Conservation (phyloP, 2,888 invertebrate species). For the Oscheius sp. region DNA sequence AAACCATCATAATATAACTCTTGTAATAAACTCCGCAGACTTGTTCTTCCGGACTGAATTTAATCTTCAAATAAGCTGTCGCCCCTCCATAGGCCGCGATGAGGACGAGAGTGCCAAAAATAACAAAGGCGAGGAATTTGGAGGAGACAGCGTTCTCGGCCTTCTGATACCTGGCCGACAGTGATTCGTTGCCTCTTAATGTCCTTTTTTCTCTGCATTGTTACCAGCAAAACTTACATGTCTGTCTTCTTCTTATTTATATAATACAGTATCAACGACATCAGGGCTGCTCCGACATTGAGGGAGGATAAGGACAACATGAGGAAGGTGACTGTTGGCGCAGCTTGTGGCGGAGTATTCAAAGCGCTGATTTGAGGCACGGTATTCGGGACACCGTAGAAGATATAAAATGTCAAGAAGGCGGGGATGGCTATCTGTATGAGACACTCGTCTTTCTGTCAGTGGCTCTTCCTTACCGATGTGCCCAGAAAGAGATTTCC, state of each 20-base stretch:
- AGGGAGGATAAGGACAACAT: background rate
- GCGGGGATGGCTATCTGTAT: conserved; percentile 1
- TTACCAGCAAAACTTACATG: background rate
- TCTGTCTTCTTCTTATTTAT: conserved; percentile 7
- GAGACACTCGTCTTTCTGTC: background rate
- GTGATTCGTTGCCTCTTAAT: conserved; percentile 16
- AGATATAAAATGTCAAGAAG: background rate
- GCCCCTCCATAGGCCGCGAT: conserved; percentile 23
- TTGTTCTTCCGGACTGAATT: background rate
- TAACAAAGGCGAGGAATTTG: conserved; percentile 18
- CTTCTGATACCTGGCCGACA: conserved; percentile 29
- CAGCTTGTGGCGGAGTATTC: conserved; percentile 15
- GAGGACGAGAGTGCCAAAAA: conserved; percentile 4
- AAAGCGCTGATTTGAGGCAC: conserved; percentile 23
- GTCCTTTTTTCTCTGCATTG: background rate
- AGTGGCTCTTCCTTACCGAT: conserved; percentile 14
- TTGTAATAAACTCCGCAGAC: conserved; percentile 9
- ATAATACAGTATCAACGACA: conserved; percentile 7
- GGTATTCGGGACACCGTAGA: background rate
- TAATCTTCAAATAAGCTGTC: conserved; percentile 5
- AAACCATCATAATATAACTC: conserved; percentile 22
- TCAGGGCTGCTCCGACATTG: conserved; percentile 1
- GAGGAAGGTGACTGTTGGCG: conserved; percentile 6
- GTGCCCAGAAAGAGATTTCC: conserved; percentile 2
- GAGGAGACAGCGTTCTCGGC: conserved; percentile 24